Conservation (phyloP, 1,140 invertebrate species). For the Hycleus cichorii region DNA sequence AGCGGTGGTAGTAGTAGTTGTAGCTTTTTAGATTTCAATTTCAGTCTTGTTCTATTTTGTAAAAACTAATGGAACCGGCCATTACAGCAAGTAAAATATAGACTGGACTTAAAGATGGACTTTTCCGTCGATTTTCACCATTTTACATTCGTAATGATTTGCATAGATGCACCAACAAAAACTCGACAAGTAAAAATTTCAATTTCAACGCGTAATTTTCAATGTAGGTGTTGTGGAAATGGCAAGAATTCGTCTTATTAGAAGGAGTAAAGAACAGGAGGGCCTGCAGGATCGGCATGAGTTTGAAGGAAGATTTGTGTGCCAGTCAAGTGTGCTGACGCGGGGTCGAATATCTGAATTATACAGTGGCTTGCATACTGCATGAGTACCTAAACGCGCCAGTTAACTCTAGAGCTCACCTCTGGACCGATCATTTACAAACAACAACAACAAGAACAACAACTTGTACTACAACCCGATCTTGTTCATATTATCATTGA, state of each 20-base stretch:
- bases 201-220: neutral
- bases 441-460: too few species aligned
- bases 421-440: constrained; percentile 29
- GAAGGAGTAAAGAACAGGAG: constrained; percentile 4
- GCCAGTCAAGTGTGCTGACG: constrained; percentile 40
- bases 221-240: neutral
- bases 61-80: too few species aligned
- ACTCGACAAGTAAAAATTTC: neutral
- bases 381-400: constrained; percentile 37
- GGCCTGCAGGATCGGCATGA: neutral
- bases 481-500: too few species aligned
- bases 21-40: too few species aligned
- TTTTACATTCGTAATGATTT: too few species aligned
- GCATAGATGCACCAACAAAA: neutral
- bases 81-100: too few species aligned
- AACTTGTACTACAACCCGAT: neutral
- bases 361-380: constrained; percentile 37
- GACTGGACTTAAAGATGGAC: too few species aligned
- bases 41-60: too few species aligned
- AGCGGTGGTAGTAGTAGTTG: too few species aligned
- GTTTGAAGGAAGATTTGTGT: constrained; percentile 37
- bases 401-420: constrained; percentile 31
- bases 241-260: neutral
- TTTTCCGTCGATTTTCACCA: too few species aligned
- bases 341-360: constrained; percentile 36